Conservation (phyloP, 2,797 vertebrate species). For the Jordanella pulchra region DNA sequence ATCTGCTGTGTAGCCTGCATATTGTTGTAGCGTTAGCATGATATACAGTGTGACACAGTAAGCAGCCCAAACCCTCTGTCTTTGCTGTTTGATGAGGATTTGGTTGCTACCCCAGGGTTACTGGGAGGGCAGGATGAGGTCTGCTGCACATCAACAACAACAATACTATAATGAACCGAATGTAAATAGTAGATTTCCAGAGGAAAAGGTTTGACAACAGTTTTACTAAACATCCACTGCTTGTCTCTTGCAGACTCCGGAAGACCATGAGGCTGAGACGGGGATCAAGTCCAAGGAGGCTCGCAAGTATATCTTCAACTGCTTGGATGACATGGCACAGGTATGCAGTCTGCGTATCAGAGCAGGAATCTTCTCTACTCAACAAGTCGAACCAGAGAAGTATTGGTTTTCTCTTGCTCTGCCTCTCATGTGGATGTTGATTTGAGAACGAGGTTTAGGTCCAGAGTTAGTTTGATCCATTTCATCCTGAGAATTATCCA, state of each 20-base stretch:
- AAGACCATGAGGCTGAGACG: constrained; percentile 97
- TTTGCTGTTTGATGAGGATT: constrained; percentile 57
- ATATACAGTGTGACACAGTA: constrained; percentile 17
- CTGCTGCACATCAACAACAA: constrained; percentile 71
- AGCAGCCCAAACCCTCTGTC: constrained; percentile 12
- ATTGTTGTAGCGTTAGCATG: constrained; percentile 12
- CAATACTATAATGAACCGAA: constrained; percentile 70
- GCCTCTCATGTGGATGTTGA: constrained; percentile 12
- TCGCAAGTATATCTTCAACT: constrained; percentile 99
- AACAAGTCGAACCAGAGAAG: neutral
- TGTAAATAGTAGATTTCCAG: constrained; percentile 74
- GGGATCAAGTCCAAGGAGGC: constrained; percentile 99
- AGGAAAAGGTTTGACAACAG: constrained; percentile 68
- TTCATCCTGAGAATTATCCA: constrained; percentile 54
- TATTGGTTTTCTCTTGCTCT: constrained; percentile 1
- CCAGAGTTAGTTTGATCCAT: constrained; percentile 41
- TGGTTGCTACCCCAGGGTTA: constrained; percentile 68
- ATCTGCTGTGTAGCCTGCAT: neutral
- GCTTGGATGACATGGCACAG: constrained; percentile 99
- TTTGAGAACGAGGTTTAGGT: constrained; percentile 11
- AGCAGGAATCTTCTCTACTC: constrained; percentile 1
- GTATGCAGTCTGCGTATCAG: constrained; percentile 71
- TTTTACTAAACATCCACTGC: constrained; percentile 74
- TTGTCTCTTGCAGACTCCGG: constrained; percentile 87
- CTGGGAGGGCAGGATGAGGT: constrained; percentile 67